Evolutionary conservation across 2,888 invertebrate species (phyloP).

Genomic region (Altica lythri): DNA sequence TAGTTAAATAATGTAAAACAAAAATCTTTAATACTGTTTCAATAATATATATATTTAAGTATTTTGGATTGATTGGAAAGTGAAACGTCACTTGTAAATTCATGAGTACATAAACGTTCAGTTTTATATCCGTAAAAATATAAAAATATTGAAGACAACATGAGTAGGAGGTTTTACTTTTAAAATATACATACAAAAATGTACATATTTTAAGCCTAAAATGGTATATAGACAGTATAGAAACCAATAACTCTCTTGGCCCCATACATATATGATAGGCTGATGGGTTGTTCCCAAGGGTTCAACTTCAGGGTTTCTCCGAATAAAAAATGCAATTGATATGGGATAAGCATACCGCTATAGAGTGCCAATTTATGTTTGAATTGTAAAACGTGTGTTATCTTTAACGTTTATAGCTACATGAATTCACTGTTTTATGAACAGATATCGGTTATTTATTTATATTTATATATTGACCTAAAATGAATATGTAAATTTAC

Average conservation of each 20-base stretch:
- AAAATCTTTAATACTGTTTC: too few relatives aligned
- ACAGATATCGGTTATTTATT: conserved; percentile 5
- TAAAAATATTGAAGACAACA: too few relatives aligned
- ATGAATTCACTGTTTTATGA: conserved; percentile 8
- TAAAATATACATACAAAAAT: too few relatives aligned
- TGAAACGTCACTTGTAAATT: too few relatives aligned
- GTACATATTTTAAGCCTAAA: not conserved
- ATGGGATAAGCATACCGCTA: conserved; percentile 20
- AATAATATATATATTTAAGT: too few relatives aligned
- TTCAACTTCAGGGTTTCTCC: conserved; percentile 11
- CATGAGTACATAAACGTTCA: too few relatives aligned
- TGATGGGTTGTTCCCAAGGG: conserved; percentile 10
- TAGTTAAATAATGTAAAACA: too few relatives aligned
- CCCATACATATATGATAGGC: not conserved
- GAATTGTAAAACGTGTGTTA: conserved; percentile 20
- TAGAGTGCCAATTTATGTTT: conserved; percentile 22
- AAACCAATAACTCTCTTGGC: not conserved
- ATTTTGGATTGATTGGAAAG: too few relatives aligned
- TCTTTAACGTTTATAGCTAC: conserved; percentile 13
- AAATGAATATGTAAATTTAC: too few relatives aligned
- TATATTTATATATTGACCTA: conserved; percentile 2
- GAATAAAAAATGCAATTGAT: conserved; percentile 20
- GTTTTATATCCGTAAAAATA: too few relatives aligned
- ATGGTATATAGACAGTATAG: not conserved
- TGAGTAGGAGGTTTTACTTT: too few relatives aligned